Evolutionary conservation across 2,888 invertebrate species (phyloP).

Genomic region (Plebejus argus): DNA sequence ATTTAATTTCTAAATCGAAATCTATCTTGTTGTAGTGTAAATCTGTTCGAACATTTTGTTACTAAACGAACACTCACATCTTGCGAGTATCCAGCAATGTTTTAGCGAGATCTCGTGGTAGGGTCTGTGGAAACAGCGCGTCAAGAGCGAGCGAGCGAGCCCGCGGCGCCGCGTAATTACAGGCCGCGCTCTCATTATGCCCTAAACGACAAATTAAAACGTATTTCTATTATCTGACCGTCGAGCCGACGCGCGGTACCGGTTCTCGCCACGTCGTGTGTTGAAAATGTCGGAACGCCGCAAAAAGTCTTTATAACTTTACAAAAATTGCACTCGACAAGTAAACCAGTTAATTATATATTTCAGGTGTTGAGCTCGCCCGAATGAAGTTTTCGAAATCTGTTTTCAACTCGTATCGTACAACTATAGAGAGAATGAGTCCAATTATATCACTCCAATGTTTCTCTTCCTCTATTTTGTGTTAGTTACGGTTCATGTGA

Average conservation of each 20-base stretch:
- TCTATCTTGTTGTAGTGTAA: too few species aligned
- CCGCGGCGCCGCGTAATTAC: conserved; percentile 80
- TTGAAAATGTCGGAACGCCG: conserved; percentile 33
- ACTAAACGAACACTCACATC: conserved; percentile 35
- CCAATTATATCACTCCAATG: not conserved
- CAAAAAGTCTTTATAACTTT: conserved; percentile 28
- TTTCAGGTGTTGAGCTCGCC: not conserved
- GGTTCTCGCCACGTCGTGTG: conserved; percentile 54
- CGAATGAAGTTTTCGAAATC: not conserved
- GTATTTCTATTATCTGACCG: conserved; percentile 79
- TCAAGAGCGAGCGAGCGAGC: conserved; percentile 79
- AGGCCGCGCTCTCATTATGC: conserved; percentile 79
- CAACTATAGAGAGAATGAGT: not conserved
- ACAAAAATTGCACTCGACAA: conserved; percentile 25
- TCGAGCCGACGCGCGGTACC: conserved; percentile 63
- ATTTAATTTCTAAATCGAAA: too few species aligned
- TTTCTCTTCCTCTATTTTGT: not conserved
- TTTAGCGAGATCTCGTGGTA: conserved; percentile 48
- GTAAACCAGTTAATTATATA: conserved; percentile 14
- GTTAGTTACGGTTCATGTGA: not conserved
- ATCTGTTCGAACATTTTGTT: too few species aligned
- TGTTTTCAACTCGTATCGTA: not conserved
- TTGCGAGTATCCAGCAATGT: conserved; percentile 50
- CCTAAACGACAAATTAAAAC: conserved; percentile 81
- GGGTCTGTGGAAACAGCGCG: conserved; percentile 67